Base-by-base conservation (phyloP, 2,113 vertebrate genomes). In the Mola mola region DNA sequence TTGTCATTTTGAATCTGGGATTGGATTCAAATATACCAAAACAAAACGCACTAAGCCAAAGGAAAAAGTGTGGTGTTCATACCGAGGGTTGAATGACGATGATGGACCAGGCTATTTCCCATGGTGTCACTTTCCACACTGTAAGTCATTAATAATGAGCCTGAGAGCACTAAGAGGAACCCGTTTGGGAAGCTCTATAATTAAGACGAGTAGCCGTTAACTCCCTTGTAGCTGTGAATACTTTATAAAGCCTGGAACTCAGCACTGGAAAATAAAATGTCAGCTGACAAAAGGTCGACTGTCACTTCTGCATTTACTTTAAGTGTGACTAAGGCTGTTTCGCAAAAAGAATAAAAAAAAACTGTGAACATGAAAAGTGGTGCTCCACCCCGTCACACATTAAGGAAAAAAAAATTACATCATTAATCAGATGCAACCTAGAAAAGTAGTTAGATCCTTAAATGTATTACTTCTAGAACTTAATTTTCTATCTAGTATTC, bases 71-170 rank as follows among this genome's bases (percentile, higher is more conserved):
- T 2, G 28, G 28, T 21, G 34, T n/a, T 51, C 17, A 5, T 49
- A 24, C 67, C 34, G 24, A 68, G 20, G 19, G 24, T 25, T 38
- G 62, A 52, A 69, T 17, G 47, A 44, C 2, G n/a, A 20, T 28
- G 68, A 69, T 51, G 38, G 43, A 47, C 8, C 4, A 5, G 3
- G 21, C 47, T 60, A 58, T 77, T 79, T 79, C 52, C 68, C 77
- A 77, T 20, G 7, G 64, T 71, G 72, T 71, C 47, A 17, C 55
- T 70, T 64, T 74, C 37, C 37, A 46, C 59, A 40, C 56, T 62
- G 28, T 44, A 31, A 75, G 62, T 11, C 64, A 59, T 66, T 72
- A 68, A 59, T 81, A 72, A 75, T 28, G 46, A 78, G 41, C 22
- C 43, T 26, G 46, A 42, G 44, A 59, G 58, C 72, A 36, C 31